Conservation (phyloP, 2,113 vertebrate species). For the Prionailurus viverrinus region DNA sequence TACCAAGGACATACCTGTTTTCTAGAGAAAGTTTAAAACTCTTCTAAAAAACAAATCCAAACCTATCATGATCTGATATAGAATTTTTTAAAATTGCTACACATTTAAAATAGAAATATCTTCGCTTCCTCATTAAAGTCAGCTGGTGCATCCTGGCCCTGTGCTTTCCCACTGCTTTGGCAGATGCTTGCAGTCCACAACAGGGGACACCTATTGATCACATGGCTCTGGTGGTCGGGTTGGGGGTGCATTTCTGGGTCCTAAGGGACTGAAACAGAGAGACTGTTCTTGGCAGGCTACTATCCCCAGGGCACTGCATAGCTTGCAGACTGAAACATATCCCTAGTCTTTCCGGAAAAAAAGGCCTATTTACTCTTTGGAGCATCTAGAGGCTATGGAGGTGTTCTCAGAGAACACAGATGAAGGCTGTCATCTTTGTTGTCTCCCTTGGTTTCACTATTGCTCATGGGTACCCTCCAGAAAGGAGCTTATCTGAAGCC, state of each 20-base stretch:
- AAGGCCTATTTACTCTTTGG: not conserved
- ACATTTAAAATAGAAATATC: not conserved
- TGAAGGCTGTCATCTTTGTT: not conserved
- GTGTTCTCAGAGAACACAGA: not conserved
- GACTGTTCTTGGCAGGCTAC: not conserved
- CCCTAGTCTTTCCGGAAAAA: not conserved
- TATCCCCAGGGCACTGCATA: not conserved
- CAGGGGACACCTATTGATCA: not conserved
- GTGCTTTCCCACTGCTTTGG: not conserved
- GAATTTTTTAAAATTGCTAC: not conserved
- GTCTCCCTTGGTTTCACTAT: not conserved
- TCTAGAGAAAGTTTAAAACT: not conserved
- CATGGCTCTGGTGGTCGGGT: not conserved
- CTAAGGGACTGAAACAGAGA: not conserved
- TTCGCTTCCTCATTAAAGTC: not conserved
- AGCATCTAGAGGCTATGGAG: not conserved
- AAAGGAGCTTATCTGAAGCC: not conserved
- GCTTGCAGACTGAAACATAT: not conserved
- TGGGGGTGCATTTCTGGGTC: not conserved
- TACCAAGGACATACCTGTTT: not conserved
- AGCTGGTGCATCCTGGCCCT: not conserved
- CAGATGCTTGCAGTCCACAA: not conserved
- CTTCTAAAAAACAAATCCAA: conserved; percentile 2
- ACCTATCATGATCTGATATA: not conserved
- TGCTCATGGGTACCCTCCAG: not conserved